Evolutionary conservation across 1,140 invertebrate genomes (phyloP).

Genomic region (Drosophila ficusphila): DNA sequence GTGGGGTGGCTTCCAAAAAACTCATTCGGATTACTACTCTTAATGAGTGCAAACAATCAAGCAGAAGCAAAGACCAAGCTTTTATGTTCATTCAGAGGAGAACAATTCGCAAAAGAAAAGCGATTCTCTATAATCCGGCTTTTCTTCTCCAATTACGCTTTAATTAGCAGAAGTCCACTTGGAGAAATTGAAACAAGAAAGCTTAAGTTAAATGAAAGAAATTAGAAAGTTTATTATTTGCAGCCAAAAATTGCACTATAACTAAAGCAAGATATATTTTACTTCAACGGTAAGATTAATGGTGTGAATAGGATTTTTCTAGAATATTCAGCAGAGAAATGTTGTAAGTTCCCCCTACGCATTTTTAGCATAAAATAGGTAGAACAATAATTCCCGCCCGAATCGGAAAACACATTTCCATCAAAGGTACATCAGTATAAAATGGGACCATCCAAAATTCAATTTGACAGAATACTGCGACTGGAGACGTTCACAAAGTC

Average conservation of each 20-base stretch:
- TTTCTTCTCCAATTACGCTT: not conserved
- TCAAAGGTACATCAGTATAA: constrained; percentile 34
- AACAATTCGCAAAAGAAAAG: not conserved
- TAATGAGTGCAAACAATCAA: not conserved
- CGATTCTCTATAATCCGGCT: not conserved
- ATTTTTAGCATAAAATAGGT: no score
- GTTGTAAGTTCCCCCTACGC: no score
- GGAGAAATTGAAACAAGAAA: not conserved
- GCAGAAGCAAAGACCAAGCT: not conserved
- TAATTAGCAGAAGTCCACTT: not conserved
- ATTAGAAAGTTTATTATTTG: no score
- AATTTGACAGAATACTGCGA: constrained; percentile 27
- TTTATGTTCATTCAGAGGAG: not conserved
- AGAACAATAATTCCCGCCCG: no score
- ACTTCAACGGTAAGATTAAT: no score
- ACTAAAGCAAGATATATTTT: no score
- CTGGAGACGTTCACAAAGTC: constrained; percentile 28
- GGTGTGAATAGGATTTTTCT: no score
- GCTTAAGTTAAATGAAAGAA: no score
- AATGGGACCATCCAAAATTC: constrained; percentile 12
- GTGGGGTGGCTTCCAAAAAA: not conserved
- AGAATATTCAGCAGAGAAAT: not conserved
- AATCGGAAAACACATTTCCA: no score
- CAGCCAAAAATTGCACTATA: no score
- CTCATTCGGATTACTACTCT: no score